phyloP scores from a whole-genome alignment of 2,113 vertebrate genomes.

The Leptobrachium ailaonicum region DNA sequence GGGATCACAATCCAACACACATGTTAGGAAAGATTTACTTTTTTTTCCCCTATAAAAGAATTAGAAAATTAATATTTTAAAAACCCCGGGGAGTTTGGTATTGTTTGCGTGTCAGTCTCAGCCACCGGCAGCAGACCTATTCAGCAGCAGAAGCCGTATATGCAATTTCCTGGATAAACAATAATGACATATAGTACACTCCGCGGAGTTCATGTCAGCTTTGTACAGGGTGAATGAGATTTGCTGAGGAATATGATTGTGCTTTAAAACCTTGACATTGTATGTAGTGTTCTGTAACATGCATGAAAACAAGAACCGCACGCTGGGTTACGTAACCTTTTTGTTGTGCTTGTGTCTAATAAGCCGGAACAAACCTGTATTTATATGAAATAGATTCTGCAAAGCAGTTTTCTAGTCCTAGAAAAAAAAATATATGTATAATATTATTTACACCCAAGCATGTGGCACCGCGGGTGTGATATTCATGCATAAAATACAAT shows the following conservation, averaged over 20 bases:
- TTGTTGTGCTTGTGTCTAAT: not conserved
- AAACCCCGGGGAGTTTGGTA: constrained; percentile 32
- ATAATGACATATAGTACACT: constrained; percentile 36
- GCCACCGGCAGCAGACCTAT: constrained; percentile 8
- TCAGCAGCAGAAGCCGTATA: constrained; percentile 7
- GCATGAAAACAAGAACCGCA: not conserved
- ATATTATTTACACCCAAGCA: too few relatives aligned
- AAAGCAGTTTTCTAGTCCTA: not conserved
- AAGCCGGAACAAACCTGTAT: not conserved
- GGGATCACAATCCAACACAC: constrained; percentile 15
- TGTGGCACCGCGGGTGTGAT: too few relatives aligned
- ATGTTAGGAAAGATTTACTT: constrained; percentile 34
- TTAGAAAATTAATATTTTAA: constrained; percentile 50
- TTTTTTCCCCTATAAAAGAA: constrained; percentile 28
- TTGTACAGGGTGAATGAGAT: constrained; percentile 39
- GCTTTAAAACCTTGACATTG: constrained; percentile 23
- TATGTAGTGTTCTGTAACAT: constrained; percentile 10
- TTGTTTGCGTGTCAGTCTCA: constrained; percentile 44
- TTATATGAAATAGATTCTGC: constrained; percentile 21
- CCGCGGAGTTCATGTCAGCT: constrained; percentile 37
- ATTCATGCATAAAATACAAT: too few relatives aligned
- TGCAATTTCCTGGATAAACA: constrained; percentile 48
- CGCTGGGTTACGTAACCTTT: constrained; percentile 7
- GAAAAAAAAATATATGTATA: too few relatives aligned
- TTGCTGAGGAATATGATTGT: constrained; percentile 41